A percentile compares a stretch with the other conserved stretches of the same genome.
Evolutionary conservation across 37 sponge, comb jelly and placozoan species (phyloP).

Genomic region (Diacarnus erythraeanus): DNA sequence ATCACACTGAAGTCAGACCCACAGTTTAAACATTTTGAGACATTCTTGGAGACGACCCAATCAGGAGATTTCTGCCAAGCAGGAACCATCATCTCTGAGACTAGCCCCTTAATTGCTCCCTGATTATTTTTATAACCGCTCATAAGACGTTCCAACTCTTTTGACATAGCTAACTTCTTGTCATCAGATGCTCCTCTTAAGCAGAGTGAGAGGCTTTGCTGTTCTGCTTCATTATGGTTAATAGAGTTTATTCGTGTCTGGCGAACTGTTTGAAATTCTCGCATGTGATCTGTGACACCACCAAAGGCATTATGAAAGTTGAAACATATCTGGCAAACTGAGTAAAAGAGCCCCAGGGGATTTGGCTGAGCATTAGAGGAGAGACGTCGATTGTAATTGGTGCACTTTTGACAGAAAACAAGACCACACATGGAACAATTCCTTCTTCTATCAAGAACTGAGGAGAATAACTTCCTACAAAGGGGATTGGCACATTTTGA

Average conservation of each 20-base stretch:
- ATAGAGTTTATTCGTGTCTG: not conserved
- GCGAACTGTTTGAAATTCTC: constrained; percentile 11
- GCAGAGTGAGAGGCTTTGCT: not conserved
- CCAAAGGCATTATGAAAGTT: not conserved
- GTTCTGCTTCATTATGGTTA: not conserved
- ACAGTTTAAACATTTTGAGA: constrained; percentile 22
- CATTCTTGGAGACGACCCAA: constrained; percentile 32
- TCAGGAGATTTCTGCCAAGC: constrained; percentile 41
- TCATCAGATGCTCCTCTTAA: not conserved
- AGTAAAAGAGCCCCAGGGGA: constrained; percentile 32
- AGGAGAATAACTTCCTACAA: constrained; percentile 27
- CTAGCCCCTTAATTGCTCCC: not conserved
- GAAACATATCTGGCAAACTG: constrained; percentile 50
- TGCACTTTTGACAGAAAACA: constrained; percentile 45
- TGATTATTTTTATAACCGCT: constrained; percentile 20
- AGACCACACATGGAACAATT: constrained; percentile 64
- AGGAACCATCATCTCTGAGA: constrained; percentile 41
- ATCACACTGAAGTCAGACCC: not conserved
- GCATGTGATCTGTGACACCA: not conserved
- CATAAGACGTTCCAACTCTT: constrained; percentile 18
- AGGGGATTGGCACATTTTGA: constrained; percentile 31
- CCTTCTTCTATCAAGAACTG: not conserved
- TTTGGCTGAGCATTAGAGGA: constrained; percentile 47
- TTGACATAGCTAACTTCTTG: not conserved
- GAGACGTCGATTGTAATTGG: constrained; percentile 24